A percentile compares a stretch with the other conserved stretches of the same genome.
Conservation (phyloP, 2,113 vertebrate genomes). For the Sceloporus undulatus region DNA sequence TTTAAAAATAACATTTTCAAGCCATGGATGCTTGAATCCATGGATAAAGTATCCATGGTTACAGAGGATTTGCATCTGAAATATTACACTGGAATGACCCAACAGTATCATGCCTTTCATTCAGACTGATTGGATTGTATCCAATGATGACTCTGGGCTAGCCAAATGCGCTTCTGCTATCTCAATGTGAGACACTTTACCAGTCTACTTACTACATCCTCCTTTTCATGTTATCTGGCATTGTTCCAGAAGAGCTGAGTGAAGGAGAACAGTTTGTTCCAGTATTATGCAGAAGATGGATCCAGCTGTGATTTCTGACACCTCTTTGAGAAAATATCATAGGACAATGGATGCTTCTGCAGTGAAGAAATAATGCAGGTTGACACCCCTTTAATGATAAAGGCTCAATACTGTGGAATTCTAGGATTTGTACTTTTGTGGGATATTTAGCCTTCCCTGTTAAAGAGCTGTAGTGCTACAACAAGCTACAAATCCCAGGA, state of each 20-base stretch:
- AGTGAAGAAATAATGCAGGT: too few species aligned
- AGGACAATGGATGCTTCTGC: not conserved
- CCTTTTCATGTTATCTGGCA: not conserved
- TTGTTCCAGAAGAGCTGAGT: not conserved
- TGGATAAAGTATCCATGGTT: too few species aligned
- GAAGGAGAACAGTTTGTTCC: not conserved
- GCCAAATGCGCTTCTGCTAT: not conserved
- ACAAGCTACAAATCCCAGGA: too few species aligned
- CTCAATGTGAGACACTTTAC: not conserved
- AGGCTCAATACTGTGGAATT: too few species aligned
- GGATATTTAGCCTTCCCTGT: not conserved
- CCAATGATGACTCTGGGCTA: not conserved
- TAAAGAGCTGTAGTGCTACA: too few species aligned
- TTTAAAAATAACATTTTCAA: too few species aligned
- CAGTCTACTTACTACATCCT: not conserved
- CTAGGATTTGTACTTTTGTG: not conserved
- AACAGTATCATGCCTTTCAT: not conserved
- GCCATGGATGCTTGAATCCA: too few species aligned
- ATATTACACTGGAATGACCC: not conserved
- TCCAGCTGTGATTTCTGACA: conserved; percentile 12
- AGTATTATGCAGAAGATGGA: not conserved
- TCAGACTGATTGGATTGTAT: not conserved
- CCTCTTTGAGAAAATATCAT: not conserved
- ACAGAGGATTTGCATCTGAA: not conserved
- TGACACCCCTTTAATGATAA: too few species aligned